Percentiles rank a stretch among this genome's conserved stretches.
phyloP scores from a whole-genome alignment of 2,888 invertebrate genomes.

The Pristionchus maxplancki region DNA sequence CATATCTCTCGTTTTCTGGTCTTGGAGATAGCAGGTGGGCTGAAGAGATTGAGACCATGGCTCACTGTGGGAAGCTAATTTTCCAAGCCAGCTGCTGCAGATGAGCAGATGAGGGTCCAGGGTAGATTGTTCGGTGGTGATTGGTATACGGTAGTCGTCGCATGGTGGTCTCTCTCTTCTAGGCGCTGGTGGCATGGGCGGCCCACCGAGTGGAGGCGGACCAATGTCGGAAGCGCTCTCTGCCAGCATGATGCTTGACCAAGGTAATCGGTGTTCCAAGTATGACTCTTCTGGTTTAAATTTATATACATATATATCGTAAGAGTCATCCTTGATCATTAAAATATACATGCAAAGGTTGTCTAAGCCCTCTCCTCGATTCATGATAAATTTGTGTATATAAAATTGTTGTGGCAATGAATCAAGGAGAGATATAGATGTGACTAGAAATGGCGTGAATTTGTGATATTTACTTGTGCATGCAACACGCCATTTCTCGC shows the following conservation, averaged over 20 bases:
- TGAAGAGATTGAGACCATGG: no score
- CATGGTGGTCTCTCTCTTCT: neutral
- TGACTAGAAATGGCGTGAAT: neutral
- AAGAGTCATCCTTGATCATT: no score
- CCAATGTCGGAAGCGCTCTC: conserved; percentile 50
- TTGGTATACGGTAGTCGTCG: neutral
- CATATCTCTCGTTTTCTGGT: no score
- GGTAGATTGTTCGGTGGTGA: neutral
- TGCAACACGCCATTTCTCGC: neutral
- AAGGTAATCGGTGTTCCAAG: conserved; percentile 11
- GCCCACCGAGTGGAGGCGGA: neutral
- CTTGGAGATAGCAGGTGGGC: no score
- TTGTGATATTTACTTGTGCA: neutral
- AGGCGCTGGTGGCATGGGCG: neutral
- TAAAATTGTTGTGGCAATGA: neutral
- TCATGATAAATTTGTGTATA: neutral
- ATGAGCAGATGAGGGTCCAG: no score
- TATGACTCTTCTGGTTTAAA: no score
- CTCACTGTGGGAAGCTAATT: no score
- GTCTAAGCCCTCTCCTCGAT: neutral
- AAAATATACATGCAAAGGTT: no score
- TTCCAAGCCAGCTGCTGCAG: neutral
- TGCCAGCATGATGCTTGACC: conserved; percentile 37
- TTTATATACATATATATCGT: no score
- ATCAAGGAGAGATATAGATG: neutral